phyloP scores from a whole-genome alignment of 2,113 vertebrate species.

The Aepyceros melampus region DNA sequence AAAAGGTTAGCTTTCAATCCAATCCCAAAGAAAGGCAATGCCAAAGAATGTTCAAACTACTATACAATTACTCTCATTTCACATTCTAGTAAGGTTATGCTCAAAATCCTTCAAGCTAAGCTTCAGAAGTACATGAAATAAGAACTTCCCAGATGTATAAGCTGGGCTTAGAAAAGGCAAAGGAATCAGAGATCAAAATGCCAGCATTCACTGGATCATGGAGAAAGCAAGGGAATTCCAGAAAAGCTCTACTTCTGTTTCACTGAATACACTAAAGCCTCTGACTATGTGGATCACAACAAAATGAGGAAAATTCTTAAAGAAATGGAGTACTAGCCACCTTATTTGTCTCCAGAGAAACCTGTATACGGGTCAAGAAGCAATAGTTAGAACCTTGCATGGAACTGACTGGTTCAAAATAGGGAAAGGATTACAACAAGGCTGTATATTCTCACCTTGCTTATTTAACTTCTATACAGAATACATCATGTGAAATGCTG shows the following conservation, averaged over 20 bases:
- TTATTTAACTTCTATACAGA: neutral
- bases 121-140: neutral
- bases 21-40: neutral
- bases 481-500: neutral
- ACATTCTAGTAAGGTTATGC: neutral
- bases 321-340: neutral
- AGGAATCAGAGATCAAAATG: neutral
- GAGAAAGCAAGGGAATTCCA: neutral
- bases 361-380: neutral
- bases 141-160: neutral
- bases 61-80: neutral
- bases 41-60: neutral
- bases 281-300: neutral
- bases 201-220: neutral
- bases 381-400: neutral
- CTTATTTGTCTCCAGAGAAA: neutral
- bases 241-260: neutral
- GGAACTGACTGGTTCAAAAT: neutral
- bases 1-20: neutral
- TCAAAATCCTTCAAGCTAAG: neutral
- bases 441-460: neutral
- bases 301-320: neutral
- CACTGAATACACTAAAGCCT: neutral
- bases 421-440: neutral
- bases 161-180: neutral